phyloP scores from a whole-genome alignment of 2,113 vertebrate genomes.

The Cyanocitta stelleri region DNA sequence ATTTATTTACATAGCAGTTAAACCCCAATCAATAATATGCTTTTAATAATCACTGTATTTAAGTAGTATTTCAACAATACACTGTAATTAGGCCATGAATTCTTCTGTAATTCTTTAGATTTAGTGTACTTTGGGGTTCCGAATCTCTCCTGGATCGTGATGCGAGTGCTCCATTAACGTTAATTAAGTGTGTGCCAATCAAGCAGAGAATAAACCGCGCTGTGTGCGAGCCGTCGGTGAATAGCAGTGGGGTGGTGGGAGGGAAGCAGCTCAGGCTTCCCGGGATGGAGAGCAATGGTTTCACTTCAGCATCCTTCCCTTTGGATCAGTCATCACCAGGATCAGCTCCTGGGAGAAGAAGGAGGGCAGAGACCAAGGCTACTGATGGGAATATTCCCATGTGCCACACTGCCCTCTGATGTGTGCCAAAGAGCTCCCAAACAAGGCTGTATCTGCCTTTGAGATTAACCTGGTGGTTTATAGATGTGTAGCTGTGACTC shows the following conservation, averaged over 20 bases:
- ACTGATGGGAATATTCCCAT: background rate
- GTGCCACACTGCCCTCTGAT: background rate
- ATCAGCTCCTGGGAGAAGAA: background rate
- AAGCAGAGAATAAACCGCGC: conserved; percentile 20
- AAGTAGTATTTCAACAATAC: conserved; percentile 64
- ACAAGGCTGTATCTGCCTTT: background rate
- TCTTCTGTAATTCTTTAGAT: conserved; percentile 61
- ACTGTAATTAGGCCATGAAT: conserved; percentile 63
- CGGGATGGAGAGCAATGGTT: background rate
- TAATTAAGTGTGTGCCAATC: conserved; percentile 52
- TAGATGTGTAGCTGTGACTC: background rate
- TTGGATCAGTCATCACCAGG: background rate
- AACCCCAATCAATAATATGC: conserved; percentile 64
- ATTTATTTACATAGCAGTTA: conserved; percentile 66
- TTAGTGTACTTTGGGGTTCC: conserved; percentile 55
- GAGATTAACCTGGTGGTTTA: background rate
- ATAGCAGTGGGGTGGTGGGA: background rate
- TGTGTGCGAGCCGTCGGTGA: background rate
- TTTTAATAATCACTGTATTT: conserved; percentile 68
- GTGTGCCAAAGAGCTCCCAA: background rate
- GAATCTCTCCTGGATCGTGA: conserved; percentile 51
- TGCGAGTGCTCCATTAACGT: conserved; percentile 24
- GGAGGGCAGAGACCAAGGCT: background rate
- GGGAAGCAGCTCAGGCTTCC: background rate
- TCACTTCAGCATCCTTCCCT: background rate